Base-by-base conservation (phyloP, 2,888 invertebrate species). In the Acanthoscelides obtectus region DNA sequence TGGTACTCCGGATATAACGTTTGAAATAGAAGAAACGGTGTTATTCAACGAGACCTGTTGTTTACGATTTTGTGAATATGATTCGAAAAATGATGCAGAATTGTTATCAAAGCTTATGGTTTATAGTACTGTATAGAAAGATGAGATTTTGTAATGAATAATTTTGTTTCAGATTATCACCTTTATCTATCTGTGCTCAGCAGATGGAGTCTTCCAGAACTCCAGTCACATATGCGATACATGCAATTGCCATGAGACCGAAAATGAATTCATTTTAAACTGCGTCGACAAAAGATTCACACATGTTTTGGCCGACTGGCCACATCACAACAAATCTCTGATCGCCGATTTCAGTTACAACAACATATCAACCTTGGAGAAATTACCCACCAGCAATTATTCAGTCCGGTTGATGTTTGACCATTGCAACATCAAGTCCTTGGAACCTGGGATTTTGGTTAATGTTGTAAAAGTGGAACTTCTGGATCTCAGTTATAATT, bases 271-370 rank as follows among this genome's bases (percentile, higher is more conserved):
- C 22, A 73, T 75, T 27, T 72, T 86, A 66, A 79, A 85, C 71
- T 86, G 86, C 73, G 70, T 75, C 25, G 76, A 76, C 20, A 69
- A 77, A 72, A 72, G 74, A 22, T 76, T 85, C 67, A 72, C 78
- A n/a, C 70, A 82, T 68, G 79, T 81, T 64, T 76, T 84, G n/a
- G 81, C 81, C n/a, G 79, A 82, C 68, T 86, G 86, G 86, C 85
- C 86, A 0, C 69, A 77, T n/a, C 77, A 80, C 63, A 78, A 79
- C 66, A 77, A 75, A n/a, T 83, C 87, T 72, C 83, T 89, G 70
- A 81, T 87, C 77, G 88, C 89, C 71, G 88, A 87, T n/a, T 89
- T 90, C 81, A 88, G 87, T 82, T 85, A 87, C 81, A 90, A 90
- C 81, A 86, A 86, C 75, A 87, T 90, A 72, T 72, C 76, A 0